Evolutionary conservation across 1,140 invertebrate genomes (phyloP).

Genomic region (Subanguina moxae): DNA sequence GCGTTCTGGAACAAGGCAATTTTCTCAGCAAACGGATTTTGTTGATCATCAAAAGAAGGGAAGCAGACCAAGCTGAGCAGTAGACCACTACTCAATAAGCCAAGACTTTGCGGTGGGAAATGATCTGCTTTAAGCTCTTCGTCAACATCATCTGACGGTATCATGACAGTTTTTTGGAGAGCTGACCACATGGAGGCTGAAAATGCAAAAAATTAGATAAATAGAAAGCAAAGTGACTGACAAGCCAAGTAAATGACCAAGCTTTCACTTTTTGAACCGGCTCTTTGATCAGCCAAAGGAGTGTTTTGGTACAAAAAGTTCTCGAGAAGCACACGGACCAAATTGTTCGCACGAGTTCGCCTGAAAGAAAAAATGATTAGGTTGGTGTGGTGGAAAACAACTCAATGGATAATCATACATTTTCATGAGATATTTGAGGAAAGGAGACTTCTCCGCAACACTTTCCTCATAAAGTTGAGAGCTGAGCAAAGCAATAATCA

Average conservation of each 20-base stretch:
- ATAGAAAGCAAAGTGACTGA: conserved; percentile 20
- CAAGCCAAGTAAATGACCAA: conserved; percentile 56
- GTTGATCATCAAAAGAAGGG: conserved; percentile 67
- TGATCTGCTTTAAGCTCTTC: conserved; percentile 25
- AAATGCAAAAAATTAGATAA: conserved; percentile 68
- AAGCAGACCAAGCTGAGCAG: conserved; percentile 84
- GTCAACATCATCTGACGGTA: conserved; percentile 26
- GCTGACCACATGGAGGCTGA: conserved; percentile 60
- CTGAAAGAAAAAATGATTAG: conserved; percentile 8
- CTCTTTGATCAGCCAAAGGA: conserved; percentile 23
- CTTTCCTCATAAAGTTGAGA: conserved; percentile 62
- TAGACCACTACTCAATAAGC: conserved; percentile 64
- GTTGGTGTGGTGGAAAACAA: background rate
- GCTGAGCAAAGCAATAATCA: conserved; percentile 66
- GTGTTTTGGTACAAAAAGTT: conserved; percentile 40
- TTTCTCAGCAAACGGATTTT: conserved; percentile 75
- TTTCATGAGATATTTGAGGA: conserved; percentile 65
- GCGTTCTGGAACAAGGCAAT: conserved; percentile 75
- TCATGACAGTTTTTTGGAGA: conserved; percentile 43
- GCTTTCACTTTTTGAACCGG: conserved; percentile 20
- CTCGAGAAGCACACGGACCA: conserved; percentile 38
- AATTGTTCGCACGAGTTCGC: conserved; percentile 16
- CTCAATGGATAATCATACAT: conserved; percentile 15
- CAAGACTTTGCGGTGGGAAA: conserved; percentile 42
- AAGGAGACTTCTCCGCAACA: conserved; percentile 61